Percentiles rank a stretch among this genome's conserved stretches.
phyloP scores from a whole-genome alignment of 2,888 invertebrate species.

The Neocrepidodera transversa region DNA sequence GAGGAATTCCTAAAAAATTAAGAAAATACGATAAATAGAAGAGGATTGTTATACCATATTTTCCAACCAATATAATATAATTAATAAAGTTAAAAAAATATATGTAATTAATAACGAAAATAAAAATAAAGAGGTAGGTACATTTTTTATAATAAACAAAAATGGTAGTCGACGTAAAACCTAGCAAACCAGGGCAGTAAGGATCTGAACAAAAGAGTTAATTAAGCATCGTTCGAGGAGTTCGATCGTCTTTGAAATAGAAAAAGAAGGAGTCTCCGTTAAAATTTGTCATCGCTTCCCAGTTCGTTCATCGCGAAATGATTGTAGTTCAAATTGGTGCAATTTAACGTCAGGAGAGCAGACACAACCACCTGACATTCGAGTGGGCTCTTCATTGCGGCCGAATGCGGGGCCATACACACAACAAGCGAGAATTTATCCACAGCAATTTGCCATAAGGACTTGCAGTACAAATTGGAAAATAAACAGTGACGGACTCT shows the following conservation, averaged over 20 bases:
- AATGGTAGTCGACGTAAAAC: not conserved
- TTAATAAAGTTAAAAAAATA: too few species aligned
- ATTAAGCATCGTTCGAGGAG: slow-evolving; percentile 31
- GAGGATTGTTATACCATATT: too few species aligned
- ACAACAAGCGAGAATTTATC: slow-evolving; percentile 54
- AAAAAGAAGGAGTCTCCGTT: slow-evolving; percentile 26
- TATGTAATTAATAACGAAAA: too few species aligned
- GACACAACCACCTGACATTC: slow-evolving; percentile 62
- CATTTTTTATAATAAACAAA: too few species aligned
- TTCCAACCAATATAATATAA: too few species aligned
- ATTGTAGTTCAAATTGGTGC: slow-evolving; percentile 58
- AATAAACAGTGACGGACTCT: slow-evolving; percentile 24
- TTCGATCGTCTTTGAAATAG: slow-evolving; percentile 29
- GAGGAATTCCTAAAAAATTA: too few species aligned
- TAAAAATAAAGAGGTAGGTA: too few species aligned
- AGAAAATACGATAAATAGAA: too few species aligned
- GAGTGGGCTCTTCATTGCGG: slow-evolving; percentile 58
- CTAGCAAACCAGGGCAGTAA: not conserved
- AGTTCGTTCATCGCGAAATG: slow-evolving; percentile 46
- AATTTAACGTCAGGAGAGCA: slow-evolving; percentile 60
- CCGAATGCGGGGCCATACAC: slow-evolving; percentile 51
- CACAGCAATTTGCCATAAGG: slow-evolving; percentile 59
- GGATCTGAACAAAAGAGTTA: slow-evolving; percentile 29
- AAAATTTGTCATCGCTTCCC: slow-evolving; percentile 48
- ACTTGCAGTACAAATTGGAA: slow-evolving; percentile 59